Conservation (phyloP, 2,113 vertebrate genomes). For the Eulacestoma nigropectus region DNA sequence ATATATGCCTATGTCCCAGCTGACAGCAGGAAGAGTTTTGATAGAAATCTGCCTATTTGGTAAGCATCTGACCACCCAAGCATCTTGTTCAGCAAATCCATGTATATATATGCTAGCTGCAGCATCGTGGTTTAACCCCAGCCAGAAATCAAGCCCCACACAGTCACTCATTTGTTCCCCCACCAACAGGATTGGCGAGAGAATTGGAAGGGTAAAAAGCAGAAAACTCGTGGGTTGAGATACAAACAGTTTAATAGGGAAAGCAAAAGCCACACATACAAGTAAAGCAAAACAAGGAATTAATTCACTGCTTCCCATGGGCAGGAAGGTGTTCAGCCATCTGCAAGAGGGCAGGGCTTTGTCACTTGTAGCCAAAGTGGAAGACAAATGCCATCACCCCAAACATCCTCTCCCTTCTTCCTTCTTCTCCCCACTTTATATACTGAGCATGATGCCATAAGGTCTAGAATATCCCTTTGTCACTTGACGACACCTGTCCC, state of each 20-base stretch:
- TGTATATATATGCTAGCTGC: no score
- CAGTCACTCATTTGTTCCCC: no score
- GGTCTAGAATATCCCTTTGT: neutral
- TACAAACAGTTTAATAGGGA: neutral
- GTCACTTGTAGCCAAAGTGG: neutral
- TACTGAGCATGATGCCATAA: no score
- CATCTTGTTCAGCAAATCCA: neutral
- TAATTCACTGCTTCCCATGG: neutral
- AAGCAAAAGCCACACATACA: neutral
- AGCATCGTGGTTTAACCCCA: neutral
- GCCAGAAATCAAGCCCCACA: neutral
- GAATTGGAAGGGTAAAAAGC: neutral
- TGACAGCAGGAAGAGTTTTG: neutral
- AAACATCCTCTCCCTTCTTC: neutral
- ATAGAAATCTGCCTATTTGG: neutral
- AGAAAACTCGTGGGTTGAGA: neutral
- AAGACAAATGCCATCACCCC: neutral
- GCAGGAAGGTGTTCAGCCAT: neutral
- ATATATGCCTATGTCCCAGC: accelerated
- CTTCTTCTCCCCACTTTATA: neutral
- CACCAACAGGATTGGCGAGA: neutral
- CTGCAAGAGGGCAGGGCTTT: neutral
- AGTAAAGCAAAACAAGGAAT: neutral
- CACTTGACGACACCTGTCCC: neutral
- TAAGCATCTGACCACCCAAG: neutral